Base-by-base conservation (phyloP, 2,797 vertebrate genomes). In the Enteromius anoplus region DNA sequence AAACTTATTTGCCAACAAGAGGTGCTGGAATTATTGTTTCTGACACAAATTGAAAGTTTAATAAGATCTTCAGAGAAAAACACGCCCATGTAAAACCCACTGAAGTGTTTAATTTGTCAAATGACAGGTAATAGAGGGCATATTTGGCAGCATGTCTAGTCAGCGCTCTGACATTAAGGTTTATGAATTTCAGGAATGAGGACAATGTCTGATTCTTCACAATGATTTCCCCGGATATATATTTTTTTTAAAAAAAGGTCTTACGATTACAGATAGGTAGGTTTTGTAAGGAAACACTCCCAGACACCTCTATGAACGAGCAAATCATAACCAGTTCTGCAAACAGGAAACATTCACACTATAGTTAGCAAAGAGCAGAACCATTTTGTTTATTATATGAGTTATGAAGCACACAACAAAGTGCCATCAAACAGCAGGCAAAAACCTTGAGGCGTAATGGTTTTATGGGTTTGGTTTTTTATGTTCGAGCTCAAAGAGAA, bases 291-390 rank as follows among this genome's bases (percentile, higher is more conserved):
- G 4, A 64, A 47, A 51, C 11, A 42, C 23, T 75, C 26, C 60
- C 45, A 10, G 34, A 55, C 17, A n/a, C 51, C 17, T 37, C 4
- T 7, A 37, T n/a, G 65, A 81, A 77, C 19, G 4, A 66, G 29
- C 5, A 26, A 49, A 47, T 37, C 21, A 86, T 75, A 78, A 68
- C 88, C 85, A 86, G 86, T 69, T 80, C 76, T 89, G 87, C 75
- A 87, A 69, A 75, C 78, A 7, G 47, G 80, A 87, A 88, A 90
- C 83, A 89, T 87, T 19, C 76, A 86, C 64, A 85, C 72, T 89
- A 40, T 87, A 89, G 91, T 92, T 91, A 90, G 87, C 70, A 66
- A 79, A n/a, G 82, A 84, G 85, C 80, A 85, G 84, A 45, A 85
- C 87, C 89, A 92, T 92, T 90, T 66, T 40, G 87, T 80, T 84